Evolutionary conservation across 2,888 invertebrate species (phyloP).

Genomic region (Tipula confusa): DNA sequence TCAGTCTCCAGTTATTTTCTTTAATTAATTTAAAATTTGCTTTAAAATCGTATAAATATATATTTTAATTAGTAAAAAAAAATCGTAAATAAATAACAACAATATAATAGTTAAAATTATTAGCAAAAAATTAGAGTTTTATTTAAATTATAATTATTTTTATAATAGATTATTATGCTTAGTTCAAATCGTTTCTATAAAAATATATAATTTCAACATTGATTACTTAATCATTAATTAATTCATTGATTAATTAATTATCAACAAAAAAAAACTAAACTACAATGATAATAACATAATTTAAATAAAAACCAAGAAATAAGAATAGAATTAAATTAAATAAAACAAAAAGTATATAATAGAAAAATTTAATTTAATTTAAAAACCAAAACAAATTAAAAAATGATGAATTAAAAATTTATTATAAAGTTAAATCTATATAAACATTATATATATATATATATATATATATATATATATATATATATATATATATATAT

Average conservation of each 20-base stretch:
- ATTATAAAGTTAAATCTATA: slow-evolving; percentile 13
- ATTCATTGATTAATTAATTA: not conserved
- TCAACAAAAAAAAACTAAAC: not conserved
- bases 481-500: not conserved
- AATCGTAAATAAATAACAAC: slow-evolving; percentile 6
- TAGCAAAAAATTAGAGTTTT: slow-evolving; percentile 7
- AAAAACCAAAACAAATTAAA: not conserved
- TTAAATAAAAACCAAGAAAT: not conserved
- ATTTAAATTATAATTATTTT: not conserved
- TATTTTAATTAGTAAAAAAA: slow-evolving; percentile 13
- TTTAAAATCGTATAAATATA: not conserved
- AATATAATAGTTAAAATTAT: not conserved
- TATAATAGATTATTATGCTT: not conserved
- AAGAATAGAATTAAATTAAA: not conserved
- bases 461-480: too few relatives aligned
- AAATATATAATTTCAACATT: not conserved
- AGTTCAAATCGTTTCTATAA: not conserved
- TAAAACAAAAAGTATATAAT: not conserved
- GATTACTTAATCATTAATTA: too few relatives aligned
- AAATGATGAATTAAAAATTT: not conserved
- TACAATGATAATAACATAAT: slow-evolving; percentile 13
- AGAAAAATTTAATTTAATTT: not conserved
- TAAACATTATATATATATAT: not conserved
- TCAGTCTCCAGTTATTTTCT: not conserved
- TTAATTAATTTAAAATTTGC: slow-evolving; percentile 3